Conservation (phyloP, 2,113 vertebrate genomes). For the Phrynosoma blainvillii region DNA sequence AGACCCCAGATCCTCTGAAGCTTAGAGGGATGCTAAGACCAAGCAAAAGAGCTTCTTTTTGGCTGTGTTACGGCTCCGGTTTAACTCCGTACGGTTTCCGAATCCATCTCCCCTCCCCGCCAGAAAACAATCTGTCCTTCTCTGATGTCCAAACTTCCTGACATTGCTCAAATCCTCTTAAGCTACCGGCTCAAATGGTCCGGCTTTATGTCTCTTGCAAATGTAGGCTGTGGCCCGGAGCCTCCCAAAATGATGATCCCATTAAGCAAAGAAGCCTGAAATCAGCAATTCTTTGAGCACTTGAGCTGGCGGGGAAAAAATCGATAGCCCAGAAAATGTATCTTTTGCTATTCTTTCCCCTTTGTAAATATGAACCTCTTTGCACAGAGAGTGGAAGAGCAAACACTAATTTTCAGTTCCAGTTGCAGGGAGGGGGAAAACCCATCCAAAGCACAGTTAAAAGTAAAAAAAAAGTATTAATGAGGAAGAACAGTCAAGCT, state of each 20-base stretch:
- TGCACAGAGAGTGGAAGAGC: background rate
- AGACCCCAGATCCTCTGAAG: too few species aligned
- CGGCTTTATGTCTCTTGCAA: conserved; percentile 15
- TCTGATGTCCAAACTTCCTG: conserved; percentile 12
- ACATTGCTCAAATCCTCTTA: conserved; percentile 23
- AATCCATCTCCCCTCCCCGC: background rate
- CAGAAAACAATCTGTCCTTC: conserved; percentile 10
- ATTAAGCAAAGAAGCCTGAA: conserved; percentile 22
- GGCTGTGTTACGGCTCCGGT: background rate
- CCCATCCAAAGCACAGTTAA: background rate
- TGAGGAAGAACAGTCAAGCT: too few species aligned
- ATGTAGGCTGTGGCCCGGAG: background rate
- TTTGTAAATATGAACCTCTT: conserved; percentile 12
- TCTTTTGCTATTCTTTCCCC: background rate
- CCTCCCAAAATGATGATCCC: conserved; percentile 16
- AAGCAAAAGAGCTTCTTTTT: background rate
- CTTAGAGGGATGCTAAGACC: background rate
- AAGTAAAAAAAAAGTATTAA: background rate
- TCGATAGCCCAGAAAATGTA: background rate
- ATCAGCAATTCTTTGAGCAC: conserved; percentile 20
- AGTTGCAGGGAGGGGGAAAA: background rate
- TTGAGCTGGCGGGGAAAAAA: background rate
- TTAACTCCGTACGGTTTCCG: background rate
- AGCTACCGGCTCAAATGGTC: background rate
- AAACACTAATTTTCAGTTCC: background rate